Evolutionary conservation across 2,888 invertebrate species (phyloP).

Genomic region (Acrocyrtus sp.): DNA sequence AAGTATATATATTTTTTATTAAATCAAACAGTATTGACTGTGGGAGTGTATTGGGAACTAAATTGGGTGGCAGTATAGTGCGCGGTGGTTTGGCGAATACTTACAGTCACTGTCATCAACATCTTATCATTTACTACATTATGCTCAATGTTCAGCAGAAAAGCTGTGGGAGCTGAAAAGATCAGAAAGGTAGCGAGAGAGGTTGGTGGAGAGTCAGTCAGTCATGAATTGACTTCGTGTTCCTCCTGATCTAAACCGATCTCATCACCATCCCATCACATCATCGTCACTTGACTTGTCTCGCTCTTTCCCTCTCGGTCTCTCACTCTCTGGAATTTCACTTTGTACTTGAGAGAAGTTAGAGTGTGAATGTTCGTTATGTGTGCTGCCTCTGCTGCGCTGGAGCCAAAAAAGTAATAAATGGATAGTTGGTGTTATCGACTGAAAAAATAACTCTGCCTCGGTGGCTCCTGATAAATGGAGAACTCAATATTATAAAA

Average conservation of each 20-base stretch:
- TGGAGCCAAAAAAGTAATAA: neutral
- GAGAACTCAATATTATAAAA: too few relatives aligned
- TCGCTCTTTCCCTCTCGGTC: conserved; percentile 10
- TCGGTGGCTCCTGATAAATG: conserved; percentile 3
- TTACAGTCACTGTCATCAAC: neutral
- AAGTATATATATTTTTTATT: too few relatives aligned
- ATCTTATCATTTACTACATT: neutral
- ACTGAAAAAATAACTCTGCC: neutral
- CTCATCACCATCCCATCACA: conserved; percentile 14
- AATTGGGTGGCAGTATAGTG: neutral
- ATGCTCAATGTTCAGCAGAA: neutral
- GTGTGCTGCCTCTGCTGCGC: conserved; percentile 7
- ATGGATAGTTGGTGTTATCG: conserved; percentile 14
- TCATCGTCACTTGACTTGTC: neutral
- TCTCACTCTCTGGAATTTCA: conserved; percentile 21
- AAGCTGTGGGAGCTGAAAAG: neutral
- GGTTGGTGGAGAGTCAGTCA: conserved; percentile 7
- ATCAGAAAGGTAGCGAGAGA: neutral
- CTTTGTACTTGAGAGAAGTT: conserved; percentile 17
- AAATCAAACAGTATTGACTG: neutral
- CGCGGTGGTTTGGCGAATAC: neutral
- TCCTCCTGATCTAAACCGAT: conserved; percentile 22
- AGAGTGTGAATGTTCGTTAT: conserved; percentile 1
- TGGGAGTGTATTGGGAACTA: neutral
- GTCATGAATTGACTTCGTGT: conserved; percentile 51